Evolutionary conservation across 2,797 vertebrate genomes (phyloP), one percentile per base, ranked within the genome.

Genomic region (Phrynocephalus forsythii): DNA sequence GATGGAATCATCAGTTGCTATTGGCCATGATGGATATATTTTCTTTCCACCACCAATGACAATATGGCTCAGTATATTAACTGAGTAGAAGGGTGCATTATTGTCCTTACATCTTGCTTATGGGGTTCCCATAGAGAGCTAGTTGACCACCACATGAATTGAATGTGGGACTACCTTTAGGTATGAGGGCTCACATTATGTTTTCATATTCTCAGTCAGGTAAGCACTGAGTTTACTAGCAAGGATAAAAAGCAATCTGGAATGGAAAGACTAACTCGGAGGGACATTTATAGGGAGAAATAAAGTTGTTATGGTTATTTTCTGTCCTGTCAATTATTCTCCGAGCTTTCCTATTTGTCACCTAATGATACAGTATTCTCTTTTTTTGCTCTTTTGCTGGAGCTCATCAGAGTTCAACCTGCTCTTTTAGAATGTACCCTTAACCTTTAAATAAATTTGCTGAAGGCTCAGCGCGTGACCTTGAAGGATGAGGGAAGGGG

Each of bases 361-460:
- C 18, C 76, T 68, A 76, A 67, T 60, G n/a, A 50, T 56, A 24
- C 50, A 79, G 52, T 38, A 48, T 22, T 28, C 18, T 71, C 18
- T 79, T 33, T 16, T 16, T 30, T 38, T 30, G 20, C 20, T n/a
- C 30, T 80, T 6, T 48, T n/a, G 20, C 71, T 66, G 22, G 15
- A n/a, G 13, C 22, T 79, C 67, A 71, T 52, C 30, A 26, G n/a
- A 52, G 77, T 60, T 86, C 77, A 86, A 69, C 69, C 7, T 50
- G 28, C 50, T 78, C 67, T 30, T 82, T 3, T 52, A 24, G n/a
- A 75, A 77, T 30, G 28, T 48, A 79, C 38, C 56, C 56, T 79
- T 79, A 20, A 87, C 33, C 76, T 71, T 78, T 88, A 79, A 72
- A 30, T 71, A 79, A 71, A 79, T 71, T 66, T 66, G 82, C 52